Evolutionary conservation across 2,797 vertebrate species (phyloP).

Genomic region (Denticeps clupeoides): DNA sequence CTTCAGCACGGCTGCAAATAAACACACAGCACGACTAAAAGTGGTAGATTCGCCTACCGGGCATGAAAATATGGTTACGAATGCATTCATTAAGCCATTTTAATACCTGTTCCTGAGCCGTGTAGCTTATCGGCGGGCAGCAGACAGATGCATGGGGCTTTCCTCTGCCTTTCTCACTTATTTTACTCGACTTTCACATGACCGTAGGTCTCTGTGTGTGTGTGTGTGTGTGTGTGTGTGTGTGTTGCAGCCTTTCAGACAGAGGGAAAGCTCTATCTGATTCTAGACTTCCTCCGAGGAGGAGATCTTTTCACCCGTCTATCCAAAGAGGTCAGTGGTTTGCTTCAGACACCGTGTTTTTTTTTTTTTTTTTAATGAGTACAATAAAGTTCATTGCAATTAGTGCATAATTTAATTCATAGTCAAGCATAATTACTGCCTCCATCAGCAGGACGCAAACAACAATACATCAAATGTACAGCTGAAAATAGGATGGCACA

Average conservation of each 20-base stretch:
- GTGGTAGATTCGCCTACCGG: no score
- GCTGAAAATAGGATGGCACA: neutral
- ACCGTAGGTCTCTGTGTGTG: conserved; percentile 10
- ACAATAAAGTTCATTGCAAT: neutral
- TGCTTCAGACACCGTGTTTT: neutral
- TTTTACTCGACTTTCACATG: neutral
- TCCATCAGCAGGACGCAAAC: neutral
- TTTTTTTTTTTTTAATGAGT: neutral
- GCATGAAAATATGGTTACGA: no score
- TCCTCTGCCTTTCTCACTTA: neutral
- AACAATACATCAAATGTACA: neutral
- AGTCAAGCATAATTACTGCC: neutral
- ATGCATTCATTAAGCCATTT: no score
- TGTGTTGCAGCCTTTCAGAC: conserved; percentile 69
- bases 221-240: conserved; percentile 14
- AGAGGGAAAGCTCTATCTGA: conserved; percentile 93
- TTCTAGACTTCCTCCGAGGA: conserved; percentile 90
- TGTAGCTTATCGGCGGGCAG: no score
- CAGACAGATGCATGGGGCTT: neutral
- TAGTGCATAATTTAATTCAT: neutral
- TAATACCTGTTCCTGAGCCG: no score
- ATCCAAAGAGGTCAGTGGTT: conserved; percentile 80
- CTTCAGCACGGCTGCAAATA: no score
- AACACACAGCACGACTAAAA: no score
- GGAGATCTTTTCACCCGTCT: conserved; percentile 94